Conservation (phyloP, 2,888 invertebrate species). For the Lasiommata megera region DNA sequence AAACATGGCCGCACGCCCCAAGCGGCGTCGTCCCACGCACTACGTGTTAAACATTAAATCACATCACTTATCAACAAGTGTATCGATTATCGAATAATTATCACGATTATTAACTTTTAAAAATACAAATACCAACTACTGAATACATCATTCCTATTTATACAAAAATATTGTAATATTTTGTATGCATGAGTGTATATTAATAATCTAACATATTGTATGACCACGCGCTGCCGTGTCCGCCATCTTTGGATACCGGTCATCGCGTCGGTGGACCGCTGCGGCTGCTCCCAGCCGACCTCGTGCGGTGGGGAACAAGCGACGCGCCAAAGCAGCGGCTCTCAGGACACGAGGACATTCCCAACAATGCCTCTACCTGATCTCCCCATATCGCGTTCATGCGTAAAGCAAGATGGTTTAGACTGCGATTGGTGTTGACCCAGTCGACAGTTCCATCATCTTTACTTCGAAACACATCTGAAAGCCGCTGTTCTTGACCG, state of each 20-base stretch:
- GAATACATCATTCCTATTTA: conserved; percentile 73
- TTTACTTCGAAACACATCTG: too few relatives aligned
- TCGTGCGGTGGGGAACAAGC: too few relatives aligned
- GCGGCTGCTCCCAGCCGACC: too few relatives aligned
- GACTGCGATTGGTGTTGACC: too few relatives aligned
- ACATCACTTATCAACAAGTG: conserved; percentile 59
- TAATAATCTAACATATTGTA: conserved; percentile 54
- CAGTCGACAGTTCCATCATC: too few relatives aligned
- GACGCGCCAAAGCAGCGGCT: too few relatives aligned
- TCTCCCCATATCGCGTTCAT: too few relatives aligned
- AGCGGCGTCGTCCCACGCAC: conserved; percentile 52
- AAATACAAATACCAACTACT: conserved; percentile 75
- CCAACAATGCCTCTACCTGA: too few relatives aligned
- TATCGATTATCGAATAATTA: conserved; percentile 40
- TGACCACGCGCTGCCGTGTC: conserved; percentile 66
- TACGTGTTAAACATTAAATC: conserved; percentile 43
- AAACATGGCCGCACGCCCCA: conserved; percentile 71
- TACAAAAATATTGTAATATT: conserved; percentile 78
- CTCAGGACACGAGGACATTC: too few relatives aligned
- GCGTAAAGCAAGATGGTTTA: too few relatives aligned
- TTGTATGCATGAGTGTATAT: conserved; percentile 72
- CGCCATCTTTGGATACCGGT: conserved; percentile 20
- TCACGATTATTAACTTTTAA: conserved; percentile 56
- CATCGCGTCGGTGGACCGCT: not conserved
- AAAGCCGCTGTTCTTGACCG: not conserved